These are phyloP conservation scores for Platorchestia sp. DNA, from an alignment of 1,140 invertebrate genomes.

Conservation along the genomic window DNA sequence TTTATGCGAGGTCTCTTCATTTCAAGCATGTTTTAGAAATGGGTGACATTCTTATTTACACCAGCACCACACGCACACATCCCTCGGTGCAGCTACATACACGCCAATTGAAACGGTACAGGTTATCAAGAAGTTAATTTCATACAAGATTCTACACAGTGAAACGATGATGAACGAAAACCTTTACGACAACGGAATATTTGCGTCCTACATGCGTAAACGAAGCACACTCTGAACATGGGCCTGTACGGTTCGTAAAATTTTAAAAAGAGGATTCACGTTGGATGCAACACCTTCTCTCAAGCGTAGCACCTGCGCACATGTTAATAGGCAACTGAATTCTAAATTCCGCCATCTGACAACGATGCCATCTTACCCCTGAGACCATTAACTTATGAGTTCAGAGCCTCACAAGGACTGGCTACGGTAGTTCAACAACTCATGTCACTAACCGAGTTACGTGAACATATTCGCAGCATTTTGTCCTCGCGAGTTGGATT, in stretches of 20 bases:
- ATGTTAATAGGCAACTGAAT: background rate
- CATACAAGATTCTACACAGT: background rate
- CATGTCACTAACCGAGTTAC: background rate
- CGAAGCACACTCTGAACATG: too few species aligned
- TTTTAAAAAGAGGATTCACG: background rate
- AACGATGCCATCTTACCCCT: background rate
- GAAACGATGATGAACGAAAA: background rate
- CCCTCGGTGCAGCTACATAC: background rate
- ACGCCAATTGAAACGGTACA: background rate
- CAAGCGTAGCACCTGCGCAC: background rate
- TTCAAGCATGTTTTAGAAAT: too few species aligned
- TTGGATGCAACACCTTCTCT: background rate
- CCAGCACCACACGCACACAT: too few species aligned
- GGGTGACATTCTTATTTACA: too few species aligned
- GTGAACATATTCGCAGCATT: background rate
- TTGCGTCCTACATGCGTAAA: background rate
- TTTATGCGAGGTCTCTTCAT: too few species aligned
- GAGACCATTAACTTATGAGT: background rate
- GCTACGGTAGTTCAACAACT: background rate
- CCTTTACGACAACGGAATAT: background rate
- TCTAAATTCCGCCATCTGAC: background rate
- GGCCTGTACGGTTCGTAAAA: too few species aligned
- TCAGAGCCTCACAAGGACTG: background rate
- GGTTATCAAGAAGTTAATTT: background rate
- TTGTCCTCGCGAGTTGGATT: background rate